Percentiles rank a stretch among this genome's conserved stretches.
Evolutionary conservation across 2,113 vertebrate genomes (phyloP).

Genomic region (Aix galericulata): DNA sequence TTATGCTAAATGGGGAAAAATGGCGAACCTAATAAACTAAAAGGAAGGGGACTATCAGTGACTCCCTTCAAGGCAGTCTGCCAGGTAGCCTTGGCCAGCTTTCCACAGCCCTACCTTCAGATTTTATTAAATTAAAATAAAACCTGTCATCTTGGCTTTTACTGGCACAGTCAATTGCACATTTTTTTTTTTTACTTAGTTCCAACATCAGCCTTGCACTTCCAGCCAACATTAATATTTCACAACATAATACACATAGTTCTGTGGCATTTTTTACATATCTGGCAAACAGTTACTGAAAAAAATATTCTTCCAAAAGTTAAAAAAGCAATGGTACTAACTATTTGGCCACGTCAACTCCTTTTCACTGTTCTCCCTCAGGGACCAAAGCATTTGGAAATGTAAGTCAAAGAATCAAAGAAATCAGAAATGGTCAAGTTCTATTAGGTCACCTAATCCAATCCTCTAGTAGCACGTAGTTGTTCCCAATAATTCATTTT

Average conservation of each 20-base stretch:
- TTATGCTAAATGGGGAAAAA: conserved; percentile 59
- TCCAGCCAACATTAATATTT: conserved; percentile 60
- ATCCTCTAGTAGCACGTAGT: conserved; percentile 15
- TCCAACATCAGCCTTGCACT: conserved; percentile 45
- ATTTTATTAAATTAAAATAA: conserved; percentile 80
- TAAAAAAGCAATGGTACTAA: conserved; percentile 42
- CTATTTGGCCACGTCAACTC: conserved; percentile 32
- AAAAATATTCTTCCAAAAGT: conserved; percentile 59
- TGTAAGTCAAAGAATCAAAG: conserved; percentile 28
- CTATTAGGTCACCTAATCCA: conserved; percentile 33
- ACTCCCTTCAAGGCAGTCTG: conserved; percentile 64
- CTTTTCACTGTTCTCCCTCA: conserved; percentile 24
- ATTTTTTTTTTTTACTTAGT: conserved; percentile 56
- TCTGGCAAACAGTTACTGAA: conserved; percentile 41
- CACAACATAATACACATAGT: conserved; percentile 35
- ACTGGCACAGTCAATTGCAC: conserved; percentile 49
- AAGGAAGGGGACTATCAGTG: conserved; percentile 57
- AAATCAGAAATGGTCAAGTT: conserved; percentile 40
- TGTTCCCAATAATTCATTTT: neutral
- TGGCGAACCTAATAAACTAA: conserved; percentile 52
- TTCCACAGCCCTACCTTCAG: conserved; percentile 60
- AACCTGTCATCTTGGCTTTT: conserved; percentile 67
- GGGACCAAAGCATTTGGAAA: conserved; percentile 52
- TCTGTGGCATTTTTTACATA: conserved; percentile 43
- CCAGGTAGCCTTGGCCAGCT: conserved; percentile 68